These are phyloP conservation scores for Acrocephalus arundinaceus DNA, from an alignment of 2,113 vertebrate species.

Conservation along the genomic window DNA sequence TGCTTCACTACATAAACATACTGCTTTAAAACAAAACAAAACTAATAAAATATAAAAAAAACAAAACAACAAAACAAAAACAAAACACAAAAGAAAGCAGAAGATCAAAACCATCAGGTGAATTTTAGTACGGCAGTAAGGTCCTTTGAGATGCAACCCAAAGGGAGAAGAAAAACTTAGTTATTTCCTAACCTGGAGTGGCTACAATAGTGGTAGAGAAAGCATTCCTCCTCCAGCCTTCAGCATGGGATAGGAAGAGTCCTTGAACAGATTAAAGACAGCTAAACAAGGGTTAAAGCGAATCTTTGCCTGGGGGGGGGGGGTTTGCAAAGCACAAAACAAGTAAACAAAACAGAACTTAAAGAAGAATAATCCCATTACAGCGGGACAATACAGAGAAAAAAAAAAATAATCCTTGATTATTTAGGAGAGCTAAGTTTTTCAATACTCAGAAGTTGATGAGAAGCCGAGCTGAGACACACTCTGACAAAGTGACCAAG, in stretches of 20 bases:
- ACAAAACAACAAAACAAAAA: neutral
- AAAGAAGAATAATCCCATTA: neutral
- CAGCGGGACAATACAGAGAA: accelerated
- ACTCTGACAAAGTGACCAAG: neutral
- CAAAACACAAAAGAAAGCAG: neutral
- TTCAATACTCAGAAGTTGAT: neutral
- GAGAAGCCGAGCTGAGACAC: neutral
- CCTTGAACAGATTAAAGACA: neutral
- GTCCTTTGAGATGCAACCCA: neutral
- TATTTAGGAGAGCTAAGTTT: neutral
- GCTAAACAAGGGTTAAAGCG: neutral
- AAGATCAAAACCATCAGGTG: neutral
- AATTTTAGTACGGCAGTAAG: neutral
- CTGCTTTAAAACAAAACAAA: neutral
- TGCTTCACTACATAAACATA: neutral
- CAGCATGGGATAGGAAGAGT: accelerated
- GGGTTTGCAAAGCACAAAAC: neutral
- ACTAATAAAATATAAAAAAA: neutral
- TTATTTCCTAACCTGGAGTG: neutral
- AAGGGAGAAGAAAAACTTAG: neutral
- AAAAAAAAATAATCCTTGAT: neutral
- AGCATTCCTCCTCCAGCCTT: neutral
- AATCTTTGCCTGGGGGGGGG: neutral
- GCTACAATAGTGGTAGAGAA: neutral
- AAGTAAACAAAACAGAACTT: neutral